phyloP scores from a whole-genome alignment of 2,888 invertebrate genomes.

The Iphiclides podalirius region DNA sequence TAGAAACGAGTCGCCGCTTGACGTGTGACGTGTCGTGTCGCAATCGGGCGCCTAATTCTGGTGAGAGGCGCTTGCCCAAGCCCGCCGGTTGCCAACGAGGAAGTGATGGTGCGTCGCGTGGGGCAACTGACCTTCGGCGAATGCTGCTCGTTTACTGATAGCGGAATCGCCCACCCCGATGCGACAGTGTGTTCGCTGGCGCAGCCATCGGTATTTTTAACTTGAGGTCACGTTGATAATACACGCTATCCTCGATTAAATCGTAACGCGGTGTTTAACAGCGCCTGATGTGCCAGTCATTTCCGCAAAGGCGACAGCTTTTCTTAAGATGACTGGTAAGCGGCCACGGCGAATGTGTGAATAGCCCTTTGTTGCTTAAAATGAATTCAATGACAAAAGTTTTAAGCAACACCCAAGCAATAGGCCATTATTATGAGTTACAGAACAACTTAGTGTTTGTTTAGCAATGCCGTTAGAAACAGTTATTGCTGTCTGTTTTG shows the following conservation, averaged over 20 bases:
- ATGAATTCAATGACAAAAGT: slow-evolving; percentile 14
- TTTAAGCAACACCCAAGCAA: slow-evolving; percentile 18
- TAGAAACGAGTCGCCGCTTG: slow-evolving; percentile 17
- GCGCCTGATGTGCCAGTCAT: neutral
- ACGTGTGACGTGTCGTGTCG: slow-evolving; percentile 54
- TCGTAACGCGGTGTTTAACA: no score
- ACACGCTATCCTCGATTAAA: slow-evolving; percentile 12
- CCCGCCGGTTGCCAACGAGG: slow-evolving; percentile 61
- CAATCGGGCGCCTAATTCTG: slow-evolving; percentile 63
- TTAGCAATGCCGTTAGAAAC: slow-evolving; percentile 15
- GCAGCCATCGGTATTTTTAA: slow-evolving; percentile 15
- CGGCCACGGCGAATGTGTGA: neutral
- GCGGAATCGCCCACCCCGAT: slow-evolving; percentile 30
- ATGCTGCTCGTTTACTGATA: slow-evolving; percentile 54
- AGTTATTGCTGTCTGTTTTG: slow-evolving; percentile 8
- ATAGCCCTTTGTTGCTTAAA: slow-evolving; percentile 1
- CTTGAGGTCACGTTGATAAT: slow-evolving; percentile 1
- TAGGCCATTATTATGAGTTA: slow-evolving; percentile 7
- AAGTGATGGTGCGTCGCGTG: slow-evolving; percentile 61
- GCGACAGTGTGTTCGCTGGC: no score
- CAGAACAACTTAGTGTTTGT: slow-evolving; percentile 15
- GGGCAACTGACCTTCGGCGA: slow-evolving; percentile 67
- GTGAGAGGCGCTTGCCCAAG: slow-evolving; percentile 72
- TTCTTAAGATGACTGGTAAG: neutral
- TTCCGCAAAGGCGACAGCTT: neutral